Percentiles rank a stretch among this genome's conserved stretches.
phyloP scores from a whole-genome alignment of 2,113 vertebrate species.

The Chamaea fasciata region DNA sequence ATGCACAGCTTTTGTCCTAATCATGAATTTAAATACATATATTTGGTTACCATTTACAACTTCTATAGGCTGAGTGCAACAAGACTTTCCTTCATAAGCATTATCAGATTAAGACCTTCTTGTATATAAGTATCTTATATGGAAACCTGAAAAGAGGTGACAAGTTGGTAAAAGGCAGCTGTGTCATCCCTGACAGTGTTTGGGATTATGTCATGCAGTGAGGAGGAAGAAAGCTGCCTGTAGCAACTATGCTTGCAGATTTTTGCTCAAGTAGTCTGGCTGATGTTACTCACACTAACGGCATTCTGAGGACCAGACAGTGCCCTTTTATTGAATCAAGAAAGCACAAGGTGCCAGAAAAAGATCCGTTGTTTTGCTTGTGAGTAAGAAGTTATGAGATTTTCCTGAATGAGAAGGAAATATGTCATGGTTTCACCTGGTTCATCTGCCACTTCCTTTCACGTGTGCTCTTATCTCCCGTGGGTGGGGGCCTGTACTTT shows the following conservation, averaged over 20 bases:
- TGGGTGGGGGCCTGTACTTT: background rate
- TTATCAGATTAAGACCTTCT: background rate
- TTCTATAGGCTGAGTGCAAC: background rate
- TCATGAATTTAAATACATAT: background rate
- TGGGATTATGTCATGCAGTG: background rate
- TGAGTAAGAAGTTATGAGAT: background rate
- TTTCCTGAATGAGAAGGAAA: background rate
- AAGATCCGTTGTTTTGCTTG: background rate
- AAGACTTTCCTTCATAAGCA: background rate
- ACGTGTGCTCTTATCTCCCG: background rate
- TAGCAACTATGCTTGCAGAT: background rate
- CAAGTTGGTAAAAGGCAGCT: background rate
- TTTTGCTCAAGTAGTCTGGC: background rate
- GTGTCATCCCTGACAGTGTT: background rate
- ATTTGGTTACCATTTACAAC: background rate
- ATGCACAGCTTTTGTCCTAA: background rate
- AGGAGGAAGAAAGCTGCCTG: background rate
- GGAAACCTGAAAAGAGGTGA: background rate
- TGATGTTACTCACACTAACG: background rate
- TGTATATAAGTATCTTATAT: background rate
- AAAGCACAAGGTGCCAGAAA: background rate
- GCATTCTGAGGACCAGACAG: background rate
- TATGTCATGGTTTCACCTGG: background rate
- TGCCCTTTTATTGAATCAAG: background rate
- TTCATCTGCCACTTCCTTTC: background rate